Base-by-base conservation (phyloP, 2,113 vertebrate genomes). In the Gasterosteus aculeatus region DNA sequence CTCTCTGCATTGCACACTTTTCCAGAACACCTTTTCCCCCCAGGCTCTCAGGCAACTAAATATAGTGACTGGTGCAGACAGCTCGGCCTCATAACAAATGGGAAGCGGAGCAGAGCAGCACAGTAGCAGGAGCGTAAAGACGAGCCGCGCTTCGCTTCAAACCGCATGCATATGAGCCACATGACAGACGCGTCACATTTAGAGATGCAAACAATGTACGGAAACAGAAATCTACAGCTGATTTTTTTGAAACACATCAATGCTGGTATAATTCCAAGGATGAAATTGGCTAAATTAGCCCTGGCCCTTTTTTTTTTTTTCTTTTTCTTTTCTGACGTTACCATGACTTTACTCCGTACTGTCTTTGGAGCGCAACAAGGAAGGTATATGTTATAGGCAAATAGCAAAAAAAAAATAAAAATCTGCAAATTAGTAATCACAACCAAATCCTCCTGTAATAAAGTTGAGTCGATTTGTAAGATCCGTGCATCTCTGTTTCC, bases 61-160 rank as follows among this genome's bases (percentile, higher is more conserved):
- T 93, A 94, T 94, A 94, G 93, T 59, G 81, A 78, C 82, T 87
- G 84, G 83, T 87, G 90, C 73, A 91, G 91, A 92, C 91, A 93
- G 87, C 90, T 77, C 75, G 26, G 82, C 85, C 88, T 73, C 80
- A 88, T 86, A 91, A 92, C 83, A 80, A 91, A 91, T 89, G 89
- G 77, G 78, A 85, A 85, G 82, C 83, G 84, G 83, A 87, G 81
- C 69, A 56, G 59, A 68, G 64, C 79, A 46, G 78, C 15, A n/a
- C 73, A 26, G 51, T 18, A 71, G 62, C 61, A 35, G 51, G 8
- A 70, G 72, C 81, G 76, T 61, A 44, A 65, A 49, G 62, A 62
- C 22, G 56, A 47, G 16, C 44, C 60, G 16, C 7, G 77, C 74
- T 77, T 60, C 54, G 42, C 57, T 67, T 74, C 31, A 49, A 65